Evolutionary conservation across 2,888 invertebrate species (phyloP).

Genomic region (Keiferia lycopersicella): DNA sequence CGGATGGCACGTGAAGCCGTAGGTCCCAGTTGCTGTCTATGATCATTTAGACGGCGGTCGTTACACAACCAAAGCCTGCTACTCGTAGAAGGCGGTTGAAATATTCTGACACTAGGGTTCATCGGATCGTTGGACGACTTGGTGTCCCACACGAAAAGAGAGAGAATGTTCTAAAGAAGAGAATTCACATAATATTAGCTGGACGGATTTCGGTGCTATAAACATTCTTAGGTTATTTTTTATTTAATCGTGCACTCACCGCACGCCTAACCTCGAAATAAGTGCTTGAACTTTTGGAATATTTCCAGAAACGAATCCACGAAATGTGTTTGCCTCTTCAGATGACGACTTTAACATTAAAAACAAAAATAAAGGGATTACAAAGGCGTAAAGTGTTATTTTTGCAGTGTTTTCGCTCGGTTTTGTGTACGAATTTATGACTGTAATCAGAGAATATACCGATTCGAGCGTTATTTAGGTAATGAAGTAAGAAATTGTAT

Average conservation of each 20-base stretch:
- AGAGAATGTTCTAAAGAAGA: no score
- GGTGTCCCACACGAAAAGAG: no score
- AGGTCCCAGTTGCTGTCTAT: no score
- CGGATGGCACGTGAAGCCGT: no score
- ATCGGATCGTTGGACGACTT: no score
- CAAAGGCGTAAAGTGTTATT: neutral
- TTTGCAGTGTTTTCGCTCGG: neutral
- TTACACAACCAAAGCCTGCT: no score
- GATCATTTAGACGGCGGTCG: no score
- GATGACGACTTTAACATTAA: constrained; percentile 32
- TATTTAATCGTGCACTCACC: constrained; percentile 19
- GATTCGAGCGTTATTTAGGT: neutral
- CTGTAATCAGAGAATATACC: neutral
- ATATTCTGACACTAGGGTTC: no score
- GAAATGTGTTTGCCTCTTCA: constrained; percentile 27
- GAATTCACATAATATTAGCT: neutral
- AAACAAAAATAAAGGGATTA: constrained; percentile 44
- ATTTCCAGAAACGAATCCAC: constrained; percentile 54
- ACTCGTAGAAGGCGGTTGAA: no score
- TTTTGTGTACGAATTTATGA: neutral
- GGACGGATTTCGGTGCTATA: constrained; percentile 26
- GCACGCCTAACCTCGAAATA: constrained; percentile 36
- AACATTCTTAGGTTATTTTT: constrained; percentile 32
- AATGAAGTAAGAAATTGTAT: neutral
- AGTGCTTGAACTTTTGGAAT: constrained; percentile 66